Conservation (phyloP, 2,797 vertebrate species). For the Lindbergichthys nudifrons region DNA sequence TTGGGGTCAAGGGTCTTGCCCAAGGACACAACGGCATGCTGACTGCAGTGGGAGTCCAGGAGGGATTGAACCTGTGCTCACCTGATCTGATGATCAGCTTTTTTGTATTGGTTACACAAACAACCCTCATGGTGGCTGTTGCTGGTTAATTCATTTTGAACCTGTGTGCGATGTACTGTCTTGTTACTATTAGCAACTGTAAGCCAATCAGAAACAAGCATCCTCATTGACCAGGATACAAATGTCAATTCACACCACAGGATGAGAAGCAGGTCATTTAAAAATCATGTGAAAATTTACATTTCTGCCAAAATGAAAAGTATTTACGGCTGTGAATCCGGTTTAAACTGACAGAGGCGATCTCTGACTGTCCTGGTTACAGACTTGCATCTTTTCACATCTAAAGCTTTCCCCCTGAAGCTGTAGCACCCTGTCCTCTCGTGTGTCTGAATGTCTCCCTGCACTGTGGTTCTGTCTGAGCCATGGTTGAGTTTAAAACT, state of each 20-base stretch:
- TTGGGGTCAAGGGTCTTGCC: too few relatives aligned
- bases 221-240: neutral
- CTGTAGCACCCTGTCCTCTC: constrained; percentile 6
- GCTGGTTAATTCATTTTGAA: too few relatives aligned
- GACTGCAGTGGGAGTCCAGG: too few relatives aligned
- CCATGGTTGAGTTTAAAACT: neutral
- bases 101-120: too few relatives aligned
- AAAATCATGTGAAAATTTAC: neutral
- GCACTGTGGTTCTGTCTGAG: constrained; percentile 2
- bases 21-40: too few relatives aligned
- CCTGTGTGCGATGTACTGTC: too few relatives aligned
- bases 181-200: too few relatives aligned
- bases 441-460: constrained; percentile 10
- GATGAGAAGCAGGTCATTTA: neutral
- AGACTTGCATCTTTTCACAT: constrained; percentile 91
- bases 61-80: too few relatives aligned
- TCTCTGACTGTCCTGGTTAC: constrained; percentile 30
- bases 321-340: neutral
- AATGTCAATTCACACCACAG: neutral
- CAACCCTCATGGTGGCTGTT: too few relatives aligned
- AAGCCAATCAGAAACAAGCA: neutral
- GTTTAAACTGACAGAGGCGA: neutral
- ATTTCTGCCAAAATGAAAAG: neutral
- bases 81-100: too few relatives aligned
- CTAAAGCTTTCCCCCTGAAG: constrained; percentile 11